A percentile compares a stretch with the other conserved stretches of the same genome.
phyloP scores from a whole-genome alignment of 2,888 invertebrate species.

The Melipona beecheii region DNA sequence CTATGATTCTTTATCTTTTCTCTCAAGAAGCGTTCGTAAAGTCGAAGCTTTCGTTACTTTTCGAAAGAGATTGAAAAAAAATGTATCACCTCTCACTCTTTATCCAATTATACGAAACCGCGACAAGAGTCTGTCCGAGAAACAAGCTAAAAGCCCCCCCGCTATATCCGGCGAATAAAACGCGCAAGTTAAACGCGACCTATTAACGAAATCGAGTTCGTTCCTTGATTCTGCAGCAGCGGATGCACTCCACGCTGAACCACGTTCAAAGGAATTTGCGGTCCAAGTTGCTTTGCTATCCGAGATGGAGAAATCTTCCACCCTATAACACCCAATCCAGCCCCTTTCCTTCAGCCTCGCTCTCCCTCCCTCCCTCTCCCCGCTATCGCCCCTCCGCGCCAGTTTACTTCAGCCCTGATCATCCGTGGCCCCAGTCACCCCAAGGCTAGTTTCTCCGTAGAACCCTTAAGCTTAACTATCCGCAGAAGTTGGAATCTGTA shows the following conservation, averaged over 20 bases:
- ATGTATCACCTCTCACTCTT: background rate
- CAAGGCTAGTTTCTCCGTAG: constrained; percentile 76
- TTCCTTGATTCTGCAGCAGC: constrained; percentile 60
- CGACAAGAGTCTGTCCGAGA: background rate
- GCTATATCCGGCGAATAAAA: constrained; percentile 49
- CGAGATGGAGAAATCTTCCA: constrained; percentile 68
- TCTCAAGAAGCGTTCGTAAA: background rate
- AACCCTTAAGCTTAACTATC: constrained; percentile 80
- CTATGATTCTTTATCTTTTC: background rate
- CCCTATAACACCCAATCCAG: constrained; percentile 60
- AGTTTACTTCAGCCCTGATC: constrained; percentile 77
- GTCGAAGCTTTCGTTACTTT: background rate
- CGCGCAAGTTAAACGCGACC: constrained; percentile 67
- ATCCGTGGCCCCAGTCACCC: constrained; percentile 75
- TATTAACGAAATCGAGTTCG: constrained; percentile 72
- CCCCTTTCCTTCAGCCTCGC: constrained; percentile 55
- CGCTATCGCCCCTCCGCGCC: constrained; percentile 36
- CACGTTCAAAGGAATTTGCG: constrained; percentile 78
- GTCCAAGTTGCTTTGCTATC: constrained; percentile 75
- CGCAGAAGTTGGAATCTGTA: constrained; percentile 78
- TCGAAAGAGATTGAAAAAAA: background rate
- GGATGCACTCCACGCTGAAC: constrained; percentile 66
- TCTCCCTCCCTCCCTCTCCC: constrained; percentile 25
- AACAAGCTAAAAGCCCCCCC: constrained; percentile 7
- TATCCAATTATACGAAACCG: background rate